phyloP scores from a whole-genome alignment of 1,140 invertebrate species.

The Kradibia gibbosae region DNA sequence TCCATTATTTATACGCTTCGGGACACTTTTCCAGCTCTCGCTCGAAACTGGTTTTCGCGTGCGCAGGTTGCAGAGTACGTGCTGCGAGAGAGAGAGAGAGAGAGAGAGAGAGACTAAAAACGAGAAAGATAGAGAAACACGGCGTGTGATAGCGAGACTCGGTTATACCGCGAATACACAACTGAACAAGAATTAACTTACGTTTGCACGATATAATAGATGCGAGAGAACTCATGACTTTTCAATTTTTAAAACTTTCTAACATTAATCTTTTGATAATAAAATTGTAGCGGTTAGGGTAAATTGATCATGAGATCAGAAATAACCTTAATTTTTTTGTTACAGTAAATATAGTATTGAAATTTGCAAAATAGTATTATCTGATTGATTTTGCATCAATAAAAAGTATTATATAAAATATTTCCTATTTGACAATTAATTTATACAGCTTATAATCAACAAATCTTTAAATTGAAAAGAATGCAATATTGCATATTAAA shows the following conservation, averaged over 20 bases:
- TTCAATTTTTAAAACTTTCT: not conserved
- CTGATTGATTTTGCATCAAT: too few species aligned
- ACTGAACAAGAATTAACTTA: not conserved
- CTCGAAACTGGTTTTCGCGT: slow-evolving; percentile 32
- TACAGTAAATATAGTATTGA: too few species aligned
- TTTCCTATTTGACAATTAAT: too few species aligned
- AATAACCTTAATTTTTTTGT: too few species aligned
- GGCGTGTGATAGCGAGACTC: slow-evolving; percentile 3
- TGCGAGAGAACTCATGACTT: slow-evolving; percentile 5
- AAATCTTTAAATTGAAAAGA: too few species aligned
- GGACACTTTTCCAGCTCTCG: not conserved
- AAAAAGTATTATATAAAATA: too few species aligned
- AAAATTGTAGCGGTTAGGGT: not conserved
- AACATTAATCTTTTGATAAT: not conserved
- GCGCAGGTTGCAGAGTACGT: too few species aligned
- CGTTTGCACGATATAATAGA: not conserved
- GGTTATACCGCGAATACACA: not conserved
- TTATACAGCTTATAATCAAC: too few species aligned
- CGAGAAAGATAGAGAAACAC: not conserved
- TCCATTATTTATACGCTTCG: slow-evolving; percentile 24
- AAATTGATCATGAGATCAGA: not conserved
- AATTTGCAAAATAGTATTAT: too few species aligned
- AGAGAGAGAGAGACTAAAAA: slow-evolving; percentile 13
- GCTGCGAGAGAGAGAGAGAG: slow-evolving; percentile 4
- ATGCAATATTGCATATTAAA: too few species aligned